Conservation (phyloP, 2,797 vertebrate species). For the Cynopterus sphinx region DNA sequence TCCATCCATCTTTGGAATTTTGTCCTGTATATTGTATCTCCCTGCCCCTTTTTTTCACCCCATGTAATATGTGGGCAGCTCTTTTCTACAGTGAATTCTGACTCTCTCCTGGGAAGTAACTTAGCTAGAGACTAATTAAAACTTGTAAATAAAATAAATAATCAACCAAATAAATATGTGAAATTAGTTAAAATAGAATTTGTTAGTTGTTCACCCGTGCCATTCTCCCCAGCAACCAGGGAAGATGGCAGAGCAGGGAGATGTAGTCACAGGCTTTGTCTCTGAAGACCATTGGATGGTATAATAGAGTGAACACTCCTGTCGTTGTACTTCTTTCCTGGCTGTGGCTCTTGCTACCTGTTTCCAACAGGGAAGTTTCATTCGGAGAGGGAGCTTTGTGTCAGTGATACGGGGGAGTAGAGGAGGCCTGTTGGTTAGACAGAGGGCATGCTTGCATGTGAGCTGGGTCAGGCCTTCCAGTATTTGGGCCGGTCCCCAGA, state of each 20-base stretch:
- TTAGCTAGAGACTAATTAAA: constrained; percentile 28
- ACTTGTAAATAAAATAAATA: neutral
- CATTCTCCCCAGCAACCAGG: neutral
- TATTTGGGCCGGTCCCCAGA: neutral
- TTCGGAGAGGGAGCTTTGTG: neutral
- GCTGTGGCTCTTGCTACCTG: neutral
- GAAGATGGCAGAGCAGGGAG: neutral
- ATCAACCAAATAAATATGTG: neutral
- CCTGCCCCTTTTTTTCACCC: neutral
- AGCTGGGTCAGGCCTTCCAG: neutral
- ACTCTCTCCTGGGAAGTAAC: neutral
- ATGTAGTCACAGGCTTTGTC: neutral
- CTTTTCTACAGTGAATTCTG: neutral
- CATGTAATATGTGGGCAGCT: neutral
- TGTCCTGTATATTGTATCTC: neutral
- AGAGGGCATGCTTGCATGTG: neutral
- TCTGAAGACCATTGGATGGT: neutral
- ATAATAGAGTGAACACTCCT: neutral
- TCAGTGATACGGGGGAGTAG: neutral
- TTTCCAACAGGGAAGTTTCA: neutral
- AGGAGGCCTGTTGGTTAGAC: neutral
- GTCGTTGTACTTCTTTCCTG: neutral
- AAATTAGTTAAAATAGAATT: neutral
- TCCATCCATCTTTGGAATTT: neutral
- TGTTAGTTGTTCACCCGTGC: neutral